Conservation (phyloP, 2,797 vertebrate genomes). For the Sebastes variabilis region DNA sequence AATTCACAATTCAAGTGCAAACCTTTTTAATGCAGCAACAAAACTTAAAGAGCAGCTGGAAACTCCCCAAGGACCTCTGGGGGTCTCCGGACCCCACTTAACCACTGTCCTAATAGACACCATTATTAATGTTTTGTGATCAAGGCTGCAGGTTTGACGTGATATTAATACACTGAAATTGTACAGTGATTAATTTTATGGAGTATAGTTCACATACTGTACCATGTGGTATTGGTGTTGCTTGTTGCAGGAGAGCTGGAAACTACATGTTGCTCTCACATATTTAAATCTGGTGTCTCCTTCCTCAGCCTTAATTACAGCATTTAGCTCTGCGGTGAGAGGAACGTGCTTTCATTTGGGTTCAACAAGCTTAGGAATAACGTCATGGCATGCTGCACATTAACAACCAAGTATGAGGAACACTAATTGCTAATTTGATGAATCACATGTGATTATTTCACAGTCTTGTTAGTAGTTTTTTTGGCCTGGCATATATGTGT, state of each 20-base stretch:
- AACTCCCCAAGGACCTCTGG: too few species aligned
- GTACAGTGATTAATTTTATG: neutral
- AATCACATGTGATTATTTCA: neutral
- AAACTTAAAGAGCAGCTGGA: too few species aligned
- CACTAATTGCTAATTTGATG: neutral
- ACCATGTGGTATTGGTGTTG: neutral
- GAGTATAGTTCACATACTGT: neutral
- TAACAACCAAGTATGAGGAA: slow-evolving; percentile 1
- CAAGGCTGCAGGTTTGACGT: neutral
- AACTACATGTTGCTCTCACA: neutral
- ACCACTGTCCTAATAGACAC: neutral
- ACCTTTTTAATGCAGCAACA: too few species aligned
- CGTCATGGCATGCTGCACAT: neutral
- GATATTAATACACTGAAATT: neutral
- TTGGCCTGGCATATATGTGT: neutral
- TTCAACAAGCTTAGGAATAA: neutral
- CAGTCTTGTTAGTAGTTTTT: neutral
- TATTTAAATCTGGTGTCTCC: neutral
- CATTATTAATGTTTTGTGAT: neutral
- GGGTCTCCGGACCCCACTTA: too few species aligned
- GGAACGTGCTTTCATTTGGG: slow-evolving; percentile 10
- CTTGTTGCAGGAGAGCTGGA: neutral
- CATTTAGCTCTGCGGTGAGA: slow-evolving; percentile 2
- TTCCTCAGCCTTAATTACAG: neutral
- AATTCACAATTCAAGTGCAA: too few species aligned